Percentiles rank a stretch among this genome's conserved stretches.
Evolutionary conservation across 2,113 vertebrate species (phyloP).

Genomic region (Dasyurus viverrinus): DNA sequence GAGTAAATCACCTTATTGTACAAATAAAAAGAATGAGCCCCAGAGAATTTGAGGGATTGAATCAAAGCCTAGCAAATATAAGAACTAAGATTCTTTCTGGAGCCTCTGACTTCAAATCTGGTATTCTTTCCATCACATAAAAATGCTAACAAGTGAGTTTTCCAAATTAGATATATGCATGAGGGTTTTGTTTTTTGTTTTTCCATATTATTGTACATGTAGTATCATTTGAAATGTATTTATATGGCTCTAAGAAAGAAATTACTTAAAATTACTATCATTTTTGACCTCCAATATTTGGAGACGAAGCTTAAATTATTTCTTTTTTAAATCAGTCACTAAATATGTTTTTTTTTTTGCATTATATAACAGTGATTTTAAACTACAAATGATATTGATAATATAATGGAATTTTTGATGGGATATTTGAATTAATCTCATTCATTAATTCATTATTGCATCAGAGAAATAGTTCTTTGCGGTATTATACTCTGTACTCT

Average conservation of each 20-base stretch:
- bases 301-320: background rate
- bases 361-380: conserved; percentile 17
- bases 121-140: conserved; percentile 7
- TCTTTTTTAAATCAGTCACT: conserved; percentile 39
- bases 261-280: conserved; percentile 10
- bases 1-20: background rate
- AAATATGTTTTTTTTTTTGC: background rate
- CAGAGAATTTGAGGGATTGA: background rate
- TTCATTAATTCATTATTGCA: background rate
- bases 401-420: conserved; percentile 29
- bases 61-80: background rate
- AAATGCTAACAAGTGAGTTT: conserved; percentile 18
- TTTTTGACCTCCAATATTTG: background rate
- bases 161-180: background rate
- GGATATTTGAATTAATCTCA: background rate
- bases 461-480: background rate
- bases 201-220: conserved; percentile 21
- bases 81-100: background rate
- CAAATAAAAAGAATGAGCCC: background rate
- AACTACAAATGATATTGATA: conserved; percentile 34
- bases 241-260: conserved; percentile 44
- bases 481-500: background rate
- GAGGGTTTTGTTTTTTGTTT: background rate
- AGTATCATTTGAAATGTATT: conserved; percentile 33
- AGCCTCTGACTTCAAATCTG: background rate